Evolutionary conservation across 1,140 invertebrate genomes (phyloP).

Genomic region (Sitobion miscanthi): DNA sequence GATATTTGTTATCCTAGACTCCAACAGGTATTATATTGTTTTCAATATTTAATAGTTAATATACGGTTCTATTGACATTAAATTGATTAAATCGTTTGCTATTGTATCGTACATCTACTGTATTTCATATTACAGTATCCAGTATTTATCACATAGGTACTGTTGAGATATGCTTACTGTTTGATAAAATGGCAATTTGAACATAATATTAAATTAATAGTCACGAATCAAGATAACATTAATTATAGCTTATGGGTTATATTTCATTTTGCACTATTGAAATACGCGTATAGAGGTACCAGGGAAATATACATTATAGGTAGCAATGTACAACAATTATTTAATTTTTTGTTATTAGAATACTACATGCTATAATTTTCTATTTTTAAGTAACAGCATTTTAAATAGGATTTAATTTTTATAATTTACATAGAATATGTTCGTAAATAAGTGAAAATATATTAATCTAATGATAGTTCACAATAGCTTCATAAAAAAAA

Average conservation of each 20-base stretch:
- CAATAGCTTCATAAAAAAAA: background rate
- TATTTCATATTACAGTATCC: background rate
- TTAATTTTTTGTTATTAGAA: background rate
- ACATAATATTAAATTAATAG: constrained; percentile 8
- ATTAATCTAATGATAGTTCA: background rate
- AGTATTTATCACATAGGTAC: background rate
- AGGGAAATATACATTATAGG: background rate
- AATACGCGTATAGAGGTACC: background rate
- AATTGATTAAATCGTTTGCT: background rate
- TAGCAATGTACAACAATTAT: background rate
- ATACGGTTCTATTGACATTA: background rate
- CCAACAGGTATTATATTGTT: background rate
- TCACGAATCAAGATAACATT: background rate
- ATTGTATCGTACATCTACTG: background rate
- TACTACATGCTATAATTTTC: background rate
- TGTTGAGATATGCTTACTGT: background rate
- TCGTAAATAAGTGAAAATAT: background rate
- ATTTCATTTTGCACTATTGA: background rate
- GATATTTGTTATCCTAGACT: background rate
- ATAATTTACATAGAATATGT: background rate
- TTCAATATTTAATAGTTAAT: background rate
- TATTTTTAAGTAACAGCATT: background rate
- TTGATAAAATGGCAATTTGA: background rate
- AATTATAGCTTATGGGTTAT: background rate
- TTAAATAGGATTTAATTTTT: background rate